Evolutionary conservation across 2,113 vertebrate genomes (phyloP).

Genomic region (Candoia aspera): DNA sequence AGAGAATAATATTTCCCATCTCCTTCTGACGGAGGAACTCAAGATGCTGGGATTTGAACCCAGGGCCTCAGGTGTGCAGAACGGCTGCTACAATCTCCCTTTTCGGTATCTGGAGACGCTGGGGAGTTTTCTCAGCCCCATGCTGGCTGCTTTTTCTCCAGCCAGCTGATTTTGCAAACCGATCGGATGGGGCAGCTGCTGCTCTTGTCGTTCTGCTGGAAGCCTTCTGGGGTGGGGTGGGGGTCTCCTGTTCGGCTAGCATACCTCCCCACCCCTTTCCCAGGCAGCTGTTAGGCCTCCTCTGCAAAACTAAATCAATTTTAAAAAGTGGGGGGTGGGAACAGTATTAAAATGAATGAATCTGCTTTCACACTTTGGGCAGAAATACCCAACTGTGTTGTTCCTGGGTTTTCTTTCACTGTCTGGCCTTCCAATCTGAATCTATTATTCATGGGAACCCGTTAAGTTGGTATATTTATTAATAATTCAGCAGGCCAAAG

Average conservation of each 20-base stretch:
- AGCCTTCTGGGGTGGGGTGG: no score
- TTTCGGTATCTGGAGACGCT: no score
- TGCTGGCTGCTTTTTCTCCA: no score
- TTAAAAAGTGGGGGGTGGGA: neutral
- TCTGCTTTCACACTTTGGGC: neutral
- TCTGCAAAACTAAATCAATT: neutral
- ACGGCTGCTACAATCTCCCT: no score
- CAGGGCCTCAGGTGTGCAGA: no score
- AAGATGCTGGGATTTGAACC: no score
- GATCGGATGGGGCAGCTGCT: no score
- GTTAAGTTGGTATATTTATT: constrained; percentile 62
- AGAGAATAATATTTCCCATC: no score
- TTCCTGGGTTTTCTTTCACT: neutral
- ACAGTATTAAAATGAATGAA: neutral
- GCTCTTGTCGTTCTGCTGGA: no score
- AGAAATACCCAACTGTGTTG: neutral
- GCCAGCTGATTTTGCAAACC: no score
- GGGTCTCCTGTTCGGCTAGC: neutral
- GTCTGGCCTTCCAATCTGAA: constrained; percentile 19
- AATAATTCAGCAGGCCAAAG: constrained; percentile 76
- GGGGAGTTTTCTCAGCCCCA: no score
- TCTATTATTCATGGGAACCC: constrained; percentile 73
- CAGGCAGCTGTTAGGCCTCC: neutral
- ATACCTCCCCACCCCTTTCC: neutral
- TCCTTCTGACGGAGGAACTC: no score